A percentile compares a stretch with the other conserved stretches of the same genome.
Evolutionary conservation across 1,140 invertebrate genomes (phyloP).

Genomic region (Oncopodura yosiiana): DNA sequence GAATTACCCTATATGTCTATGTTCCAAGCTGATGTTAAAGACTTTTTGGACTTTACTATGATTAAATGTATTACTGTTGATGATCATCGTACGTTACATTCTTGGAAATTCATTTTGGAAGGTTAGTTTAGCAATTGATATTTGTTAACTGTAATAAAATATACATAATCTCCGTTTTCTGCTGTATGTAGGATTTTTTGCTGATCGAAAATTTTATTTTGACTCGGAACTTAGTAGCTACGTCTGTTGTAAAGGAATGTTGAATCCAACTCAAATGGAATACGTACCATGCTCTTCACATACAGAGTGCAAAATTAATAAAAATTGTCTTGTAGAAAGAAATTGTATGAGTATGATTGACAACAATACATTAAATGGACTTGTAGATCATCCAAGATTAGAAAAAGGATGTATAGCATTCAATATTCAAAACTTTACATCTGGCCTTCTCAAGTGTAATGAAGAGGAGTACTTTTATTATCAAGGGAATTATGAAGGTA

Average conservation of each 20-base stretch:
- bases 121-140: not conserved
- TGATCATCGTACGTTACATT: constrained; percentile 5
- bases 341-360: constrained; percentile 7
- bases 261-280: constrained; percentile 17
- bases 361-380: constrained; percentile 11
- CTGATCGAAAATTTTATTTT: constrained; percentile 17
- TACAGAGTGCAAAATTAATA: constrained; percentile 25
- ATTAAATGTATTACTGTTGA: constrained; percentile 13
- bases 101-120: constrained; percentile 10
- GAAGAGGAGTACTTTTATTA: constrained; percentile 23
- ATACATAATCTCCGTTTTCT: not conserved
- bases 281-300: constrained; percentile 17
- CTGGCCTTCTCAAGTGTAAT: constrained; percentile 17
- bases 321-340: constrained; percentile 11
- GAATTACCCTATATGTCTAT: constrained; percentile 11
- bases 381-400: not conserved
- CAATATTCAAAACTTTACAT: constrained; percentile 4
- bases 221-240: constrained; percentile 12
- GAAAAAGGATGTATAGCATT: constrained; percentile 9
- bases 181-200: constrained; percentile 11
- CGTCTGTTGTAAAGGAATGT: constrained; percentile 20
- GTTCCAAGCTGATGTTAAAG: constrained; percentile 12
- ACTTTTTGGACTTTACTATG: constrained; percentile 19
- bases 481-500: constrained; percentile 15
- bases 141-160: not conserved